phyloP scores from a whole-genome alignment of 2,888 invertebrate genomes.

The Apodemia mormo region DNA sequence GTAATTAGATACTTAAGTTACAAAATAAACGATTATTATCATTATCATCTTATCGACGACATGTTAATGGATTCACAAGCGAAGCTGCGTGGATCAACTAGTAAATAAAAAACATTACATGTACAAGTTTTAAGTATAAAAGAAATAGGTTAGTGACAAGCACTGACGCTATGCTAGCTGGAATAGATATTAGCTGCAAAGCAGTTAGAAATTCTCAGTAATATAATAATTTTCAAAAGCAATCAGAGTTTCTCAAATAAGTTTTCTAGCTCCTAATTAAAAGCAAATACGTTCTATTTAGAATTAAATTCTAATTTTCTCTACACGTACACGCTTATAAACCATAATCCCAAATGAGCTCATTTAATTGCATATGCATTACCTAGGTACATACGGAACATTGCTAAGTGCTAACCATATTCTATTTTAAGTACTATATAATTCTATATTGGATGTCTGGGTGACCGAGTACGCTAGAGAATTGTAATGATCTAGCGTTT shows the following conservation, averaged over 20 bases:
- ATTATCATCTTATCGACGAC: too few species aligned
- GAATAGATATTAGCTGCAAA: not conserved
- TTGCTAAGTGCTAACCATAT: not conserved
- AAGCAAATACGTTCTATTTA: constrained; percentile 9
- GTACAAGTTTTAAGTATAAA: not conserved
- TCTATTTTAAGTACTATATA: constrained; percentile 1
- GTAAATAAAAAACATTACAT: too few species aligned
- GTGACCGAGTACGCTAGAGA: not conserved
- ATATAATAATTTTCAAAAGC: not conserved
- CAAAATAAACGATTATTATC: too few species aligned
- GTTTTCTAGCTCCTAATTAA: not conserved
- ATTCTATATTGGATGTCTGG: constrained; percentile 2
- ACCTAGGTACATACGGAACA: not conserved
- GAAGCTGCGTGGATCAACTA: too few species aligned
- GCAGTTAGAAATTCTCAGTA: not conserved
- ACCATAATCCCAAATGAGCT: constrained; percentile 5
- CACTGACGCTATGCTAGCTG: not conserved
- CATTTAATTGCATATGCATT: constrained; percentile 7
- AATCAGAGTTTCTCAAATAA: not conserved
- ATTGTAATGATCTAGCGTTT: not conserved
- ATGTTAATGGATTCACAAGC: too few species aligned
- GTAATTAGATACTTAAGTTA: too few species aligned
- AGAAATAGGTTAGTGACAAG: not conserved
- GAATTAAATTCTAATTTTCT: constrained; percentile 4
- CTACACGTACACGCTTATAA: not conserved